These are phyloP conservation scores for Drosophila incognita DNA, from an alignment of 2,888 invertebrate species.

Conservation along the genomic window DNA sequence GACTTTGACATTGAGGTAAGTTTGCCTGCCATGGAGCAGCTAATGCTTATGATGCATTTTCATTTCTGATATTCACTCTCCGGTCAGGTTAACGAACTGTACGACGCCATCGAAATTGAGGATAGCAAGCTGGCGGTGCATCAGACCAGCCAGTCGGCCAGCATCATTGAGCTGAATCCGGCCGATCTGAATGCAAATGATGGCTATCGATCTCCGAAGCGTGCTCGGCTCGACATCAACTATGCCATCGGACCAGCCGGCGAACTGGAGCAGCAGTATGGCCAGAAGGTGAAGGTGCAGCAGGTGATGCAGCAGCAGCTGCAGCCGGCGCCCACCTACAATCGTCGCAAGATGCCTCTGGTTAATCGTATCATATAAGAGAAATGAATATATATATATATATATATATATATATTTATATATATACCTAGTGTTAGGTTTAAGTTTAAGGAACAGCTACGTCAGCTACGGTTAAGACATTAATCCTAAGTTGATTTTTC, in stretches of 20 bases:
- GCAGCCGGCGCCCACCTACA: slow-evolving; percentile 84
- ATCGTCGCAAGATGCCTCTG: slow-evolving; percentile 88
- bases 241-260: slow-evolving; percentile 86
- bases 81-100: slow-evolving; percentile 88
- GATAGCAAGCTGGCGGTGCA: slow-evolving; percentile 86
- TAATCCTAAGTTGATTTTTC: slow-evolving; percentile 42
- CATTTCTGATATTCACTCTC: background rate
- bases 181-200: slow-evolving; percentile 86
- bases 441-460: slow-evolving; percentile 40
- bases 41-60: background rate
- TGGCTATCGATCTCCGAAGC: slow-evolving; percentile 85
- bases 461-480: slow-evolving; percentile 60
- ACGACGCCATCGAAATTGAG: slow-evolving; percentile 90
- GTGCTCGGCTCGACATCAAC: slow-evolving; percentile 83
- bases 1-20: slow-evolving; percentile 88
- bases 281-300: slow-evolving; percentile 74
- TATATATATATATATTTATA: slow-evolving; percentile 6
- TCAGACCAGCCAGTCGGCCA: slow-evolving; percentile 69
- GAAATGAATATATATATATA: slow-evolving; percentile 3
- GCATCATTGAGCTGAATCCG: slow-evolving; percentile 86
- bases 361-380: slow-evolving; percentile 86
- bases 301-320: slow-evolving; percentile 65
- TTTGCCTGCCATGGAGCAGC: background rate
- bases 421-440: slow-evolving; percentile 56
- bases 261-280: slow-evolving; percentile 82